Evolutionary conservation across 1,140 invertebrate species (phyloP), one percentile per base, ranked within the genome.

Genomic region (Zaprionus kolodkinae): DNA sequence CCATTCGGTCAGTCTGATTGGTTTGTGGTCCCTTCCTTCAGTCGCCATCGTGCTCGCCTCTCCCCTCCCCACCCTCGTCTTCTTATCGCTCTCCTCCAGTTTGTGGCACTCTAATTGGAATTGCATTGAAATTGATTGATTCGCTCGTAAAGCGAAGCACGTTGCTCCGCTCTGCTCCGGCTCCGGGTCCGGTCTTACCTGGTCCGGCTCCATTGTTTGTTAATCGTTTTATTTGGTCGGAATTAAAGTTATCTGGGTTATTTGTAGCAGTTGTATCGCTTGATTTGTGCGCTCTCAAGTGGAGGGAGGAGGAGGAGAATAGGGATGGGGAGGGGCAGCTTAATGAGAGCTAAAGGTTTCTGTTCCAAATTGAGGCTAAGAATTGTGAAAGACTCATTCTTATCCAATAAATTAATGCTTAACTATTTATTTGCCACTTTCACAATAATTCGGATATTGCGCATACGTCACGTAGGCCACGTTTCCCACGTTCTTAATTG

Each of bases 101-200:
- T 52, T 50, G 66, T 69, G 60, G 59, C 67, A 64, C 62, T 65
- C 84, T 88, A 88, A 88, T 88, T 88, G 84, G 88, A 88, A 88
- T 89, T 88, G 85, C 84, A 88, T 89, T 88, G 85, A 88, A 88
- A 88, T 89, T 88, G 84, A 88, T 88, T 88, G 84, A 88, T 88
- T 89, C 61, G 80, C 67, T 79, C 85, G 88, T 88, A 88, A 88
- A 87, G 27, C 69, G 68, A 54, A 81, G 50, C 55, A 68, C 50
- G 43, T 30, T 55, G 7, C 33, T 35, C 27, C 27, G 27, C 27
- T 30, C 6, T 3, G 27, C 3, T 30, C 27, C 27, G 27, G 27
- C 1, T 21, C 27, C 27, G 27, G 27, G 27, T 30, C 27, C 27
- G 27, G 27, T 30, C 27, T 6, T 38, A 55, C 12, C 64, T 45